Evolutionary conservation across 2,113 vertebrate species (phyloP), one percentile per base, ranked within the genome.

Genomic region (Caranx ignobilis): DNA sequence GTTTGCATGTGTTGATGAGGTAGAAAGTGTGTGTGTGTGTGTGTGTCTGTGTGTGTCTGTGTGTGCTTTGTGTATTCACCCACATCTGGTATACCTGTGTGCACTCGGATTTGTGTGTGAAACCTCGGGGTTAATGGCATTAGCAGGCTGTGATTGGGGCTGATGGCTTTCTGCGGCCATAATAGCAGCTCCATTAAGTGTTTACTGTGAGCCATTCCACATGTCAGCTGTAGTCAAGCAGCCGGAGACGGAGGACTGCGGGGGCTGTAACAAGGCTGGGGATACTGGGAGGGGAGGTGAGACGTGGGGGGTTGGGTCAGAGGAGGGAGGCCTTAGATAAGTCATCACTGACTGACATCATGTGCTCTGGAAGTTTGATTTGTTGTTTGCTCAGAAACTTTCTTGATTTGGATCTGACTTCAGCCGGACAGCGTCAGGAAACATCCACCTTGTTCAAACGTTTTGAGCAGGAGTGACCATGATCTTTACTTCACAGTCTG

Each of bases 161-260:
- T 85, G 62, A 89, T 92, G 89, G 76, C 68, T 88, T 84, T 92
- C 55, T 84, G 72, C 45, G 50, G 70, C 74, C 47, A 2, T 89
- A 89, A 88, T 84, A 41, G 84, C 71, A 13, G 67, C 77, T 55
- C 78, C 62, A 91, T 91, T 91, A 90, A 91, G 87, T 89, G 90
- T 91, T 92, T 89, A 90, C 87, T 81, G 64, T 75, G 87, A 92
- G 87, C 88, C 86, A 78, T 92, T 90, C 83, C 88, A 89, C 90
- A 91, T 87, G 87, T 91, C 83, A 89, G 78, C 84, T 78, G 67
- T 64, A 82, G 75, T 90, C 76, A 89, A 73, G 75, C 77, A 75
- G 81, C 62, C 47, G 32, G 76, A 84, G 89, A 71, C n/a, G 15
- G 82, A 86, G 81, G 57, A 69, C 48, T 2, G 66, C 67, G 77